Conservation (phyloP, 1,140 invertebrate species). For the Zaprionus vittiger region DNA sequence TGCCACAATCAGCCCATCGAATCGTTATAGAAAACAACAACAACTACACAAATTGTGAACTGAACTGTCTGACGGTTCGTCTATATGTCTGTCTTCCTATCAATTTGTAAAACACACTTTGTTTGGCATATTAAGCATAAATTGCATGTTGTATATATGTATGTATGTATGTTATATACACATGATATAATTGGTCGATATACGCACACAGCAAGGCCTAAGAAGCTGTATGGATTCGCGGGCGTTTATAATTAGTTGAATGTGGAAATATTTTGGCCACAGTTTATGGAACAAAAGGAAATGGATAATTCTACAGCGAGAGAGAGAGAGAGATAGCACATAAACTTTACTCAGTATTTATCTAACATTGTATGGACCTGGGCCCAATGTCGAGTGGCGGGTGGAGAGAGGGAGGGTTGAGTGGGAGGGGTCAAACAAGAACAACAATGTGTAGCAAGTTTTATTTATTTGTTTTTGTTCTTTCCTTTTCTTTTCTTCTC, state of each 20-base stretch:
- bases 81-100: not conserved
- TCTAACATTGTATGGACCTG: slow-evolving; percentile 5
- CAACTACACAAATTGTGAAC: slow-evolving; percentile 5
- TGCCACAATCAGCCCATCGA: slow-evolving; percentile 41
- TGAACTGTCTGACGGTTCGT: slow-evolving; percentile 5
- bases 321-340: slow-evolving; percentile 40
- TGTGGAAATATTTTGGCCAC: slow-evolving; percentile 33
- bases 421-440: not conserved
- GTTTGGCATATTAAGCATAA: slow-evolving; percentile 30
- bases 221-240: slow-evolving; percentile 1
- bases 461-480: slow-evolving; percentile 69
- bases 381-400: not conserved
- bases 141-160: slow-evolving; percentile 32
- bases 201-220: not conserved
- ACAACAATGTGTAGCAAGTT: slow-evolving; percentile 55
- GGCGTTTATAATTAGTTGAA: not conserved
- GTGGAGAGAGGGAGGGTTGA: not conserved
- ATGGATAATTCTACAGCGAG: slow-evolving; percentile 37
- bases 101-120: slow-evolving; percentile 27
- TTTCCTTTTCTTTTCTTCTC: slow-evolving; percentile 34
- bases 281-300: slow-evolving; percentile 57
- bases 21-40: slow-evolving; percentile 37
- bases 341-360: slow-evolving; percentile 51
- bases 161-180: slow-evolving; percentile 8
- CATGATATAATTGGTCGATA: slow-evolving; percentile 4